Evolutionary conservation across 2,113 vertebrate genomes (phyloP), one percentile per base, ranked within the genome.

Genomic region (Peromyscus leucopus): DNA sequence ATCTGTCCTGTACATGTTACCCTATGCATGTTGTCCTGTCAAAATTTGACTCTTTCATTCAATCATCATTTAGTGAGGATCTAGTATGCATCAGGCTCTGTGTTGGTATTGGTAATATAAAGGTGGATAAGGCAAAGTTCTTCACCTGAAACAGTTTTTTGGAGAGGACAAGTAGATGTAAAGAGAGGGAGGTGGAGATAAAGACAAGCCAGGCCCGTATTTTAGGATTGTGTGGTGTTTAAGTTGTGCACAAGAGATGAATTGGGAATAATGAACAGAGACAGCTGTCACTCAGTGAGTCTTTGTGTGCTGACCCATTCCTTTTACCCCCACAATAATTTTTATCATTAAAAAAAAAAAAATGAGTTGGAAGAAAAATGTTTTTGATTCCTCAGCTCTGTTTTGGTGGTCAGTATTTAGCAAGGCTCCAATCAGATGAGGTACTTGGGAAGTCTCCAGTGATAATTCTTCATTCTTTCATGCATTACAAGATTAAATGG

Each of bases 1-100:
- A 59, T 57, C 74, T 82, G 21, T 46, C 42, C 76, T 9, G 46
- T 80, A 6, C 46, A 16, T 91, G 48, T 91, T 95, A 72, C 57
- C 36, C 8, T 69, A 22, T 21, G 39, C 69, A 36, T 90, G 22
- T 69, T 95, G n/a, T 72, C 71, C 51, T 31, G 61, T 87, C 48
- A 83, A 59, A 74, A 13, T 63, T 61, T 48, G 19, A 78, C 84
- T 95, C 79, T 91, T 94, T 95, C 82, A 46, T 83, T 96, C 65
- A 93, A 0, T 7, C 7, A 6, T 72, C 84, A 57, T 91, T 91
- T 69, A 55, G 39, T 76, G 89, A 86, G 19, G 39, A 17, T 95
- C 75, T 75, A 4, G 90, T 59, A 1, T 48, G 28, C 89, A 19
- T 31, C 31, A 89, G 22, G 11, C n/a, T 69, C 31, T 69, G n/a